Conservation (phyloP, 1,140 invertebrate species). For the Papilio polytes region DNA sequence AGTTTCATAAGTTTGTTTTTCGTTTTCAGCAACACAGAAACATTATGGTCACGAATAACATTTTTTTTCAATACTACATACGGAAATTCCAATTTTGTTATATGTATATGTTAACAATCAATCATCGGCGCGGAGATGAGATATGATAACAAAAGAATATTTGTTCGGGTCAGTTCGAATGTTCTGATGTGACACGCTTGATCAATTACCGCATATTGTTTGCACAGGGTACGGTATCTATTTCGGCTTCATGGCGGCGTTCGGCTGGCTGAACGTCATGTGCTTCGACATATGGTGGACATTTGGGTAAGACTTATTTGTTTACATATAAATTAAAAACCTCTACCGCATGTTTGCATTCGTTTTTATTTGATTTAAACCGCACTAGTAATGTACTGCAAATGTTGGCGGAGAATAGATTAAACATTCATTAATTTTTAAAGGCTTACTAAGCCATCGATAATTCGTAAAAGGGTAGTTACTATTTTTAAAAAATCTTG, state of each 20-base stretch:
- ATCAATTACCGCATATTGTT: slow-evolving; percentile 69
- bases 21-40: too few species aligned
- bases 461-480: too few species aligned
- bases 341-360: slow-evolving; percentile 12
- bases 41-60: too few species aligned
- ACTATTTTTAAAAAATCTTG: too few species aligned
- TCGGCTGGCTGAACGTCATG: slow-evolving; percentile 96
- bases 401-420: background rate
- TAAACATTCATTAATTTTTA: background rate
- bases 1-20: too few species aligned
- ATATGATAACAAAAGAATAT: slow-evolving; percentile 43
- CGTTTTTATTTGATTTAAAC: slow-evolving; percentile 35
- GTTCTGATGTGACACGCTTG: slow-evolving; percentile 39
- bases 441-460: background rate
- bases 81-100: too few species aligned
- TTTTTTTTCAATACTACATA: too few species aligned
- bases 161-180: slow-evolving; percentile 30
- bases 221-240: slow-evolving; percentile 90
- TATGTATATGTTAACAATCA: background rate
- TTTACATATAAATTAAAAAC: slow-evolving; percentile 25
- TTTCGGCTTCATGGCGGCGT: slow-evolving; percentile 93
- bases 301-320: slow-evolving; percentile 87
- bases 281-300: slow-evolving; percentile 95
- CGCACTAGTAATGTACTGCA: background rate
- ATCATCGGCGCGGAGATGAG: slow-evolving; percentile 41